A percentile compares a stretch with the other conserved stretches of the same genome.
These are phyloP conservation scores for Cephonodes hylas DNA, from an alignment of 2,888 invertebrate genomes.

Conservation along the genomic window DNA sequence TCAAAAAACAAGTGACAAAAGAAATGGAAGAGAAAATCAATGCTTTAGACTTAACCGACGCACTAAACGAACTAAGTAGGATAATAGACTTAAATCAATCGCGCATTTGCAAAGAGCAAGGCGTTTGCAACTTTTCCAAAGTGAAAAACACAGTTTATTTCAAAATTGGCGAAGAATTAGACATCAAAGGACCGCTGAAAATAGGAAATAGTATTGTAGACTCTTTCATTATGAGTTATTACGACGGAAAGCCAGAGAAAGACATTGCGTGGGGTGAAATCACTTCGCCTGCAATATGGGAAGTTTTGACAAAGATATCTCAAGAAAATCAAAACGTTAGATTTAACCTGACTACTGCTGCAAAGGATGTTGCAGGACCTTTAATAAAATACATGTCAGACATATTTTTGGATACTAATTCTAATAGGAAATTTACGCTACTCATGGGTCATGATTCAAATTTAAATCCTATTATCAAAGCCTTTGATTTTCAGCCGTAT, in stretches of 20 bases:
- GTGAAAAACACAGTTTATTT: neutral
- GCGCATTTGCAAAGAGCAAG: neutral
- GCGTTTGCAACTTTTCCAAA: neutral
- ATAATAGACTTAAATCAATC: neutral
- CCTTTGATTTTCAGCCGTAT: conserved; percentile 13
- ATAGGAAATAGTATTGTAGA: conserved; percentile 15
- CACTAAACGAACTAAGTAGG: neutral
- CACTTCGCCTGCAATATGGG: conserved; percentile 20
- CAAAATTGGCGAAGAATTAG: neutral
- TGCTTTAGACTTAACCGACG: neutral
- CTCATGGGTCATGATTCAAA: conserved; percentile 29
- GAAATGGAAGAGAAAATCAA: neutral
- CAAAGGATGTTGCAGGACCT: conserved; percentile 21
- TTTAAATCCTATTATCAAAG: conserved; percentile 16
- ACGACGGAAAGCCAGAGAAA: conserved; percentile 17
- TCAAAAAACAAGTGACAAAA: neutral
- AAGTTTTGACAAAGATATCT: conserved; percentile 19
- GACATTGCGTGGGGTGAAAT: conserved; percentile 27
- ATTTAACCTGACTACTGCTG: conserved; percentile 18
- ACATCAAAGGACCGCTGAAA: neutral
- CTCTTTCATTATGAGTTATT: conserved; percentile 24
- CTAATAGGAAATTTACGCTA: conserved; percentile 21
- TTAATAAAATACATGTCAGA: conserved; percentile 18
- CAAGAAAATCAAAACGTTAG: conserved; percentile 22
- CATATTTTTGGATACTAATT: conserved; percentile 20